Evolutionary conservation across 2,888 invertebrate genomes (phyloP), one percentile per base, ranked within the genome.

Genomic region (Eupithecia centaureata): DNA sequence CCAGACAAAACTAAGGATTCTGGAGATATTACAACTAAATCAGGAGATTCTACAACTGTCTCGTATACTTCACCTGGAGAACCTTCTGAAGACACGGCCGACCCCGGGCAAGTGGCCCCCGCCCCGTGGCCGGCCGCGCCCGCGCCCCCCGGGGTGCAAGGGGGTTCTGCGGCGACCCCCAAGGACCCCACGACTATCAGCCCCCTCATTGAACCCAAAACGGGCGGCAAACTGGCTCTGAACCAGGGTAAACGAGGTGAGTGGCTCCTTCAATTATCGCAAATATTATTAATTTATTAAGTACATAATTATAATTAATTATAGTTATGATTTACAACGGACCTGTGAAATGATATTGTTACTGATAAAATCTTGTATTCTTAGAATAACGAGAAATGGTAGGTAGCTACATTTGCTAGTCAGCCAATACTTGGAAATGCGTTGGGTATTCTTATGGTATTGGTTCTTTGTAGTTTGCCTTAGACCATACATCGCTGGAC

Each of bases 191-290:
- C 57, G 18, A 32, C 10, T 32, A 18, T 18, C n/a, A 13, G 12
- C 57, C 18, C 32, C 32, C 18, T 18, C 32, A 3, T 12, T 0
- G 32, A 30, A 0, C 32, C 57, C 13, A 18, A 32, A 18, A 4
- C 32, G 13, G 57, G 57, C 22, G 57, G 57, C 57, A 57, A 57
- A 13, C 57, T 57, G 8, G 57, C 57, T 8, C 30, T 57, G n/a
- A 30, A 57, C 32, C 57, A 57, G 22, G 57, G 57, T 12, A 57
- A n/a, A 30, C 57, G 32, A 12, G 57, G 57, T 57, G 22, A 57
- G 57, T 57, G 28, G 15, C 4, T 56, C 2, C 10, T n/a, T 15
- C 7, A 10, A 38, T 10, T 10, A 38, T 3, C 3, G 10, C 3
- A 2, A 2, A 13, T 38, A 38, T 3, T 38, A n/a, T n/a, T n/a